phyloP scores from a whole-genome alignment of 2,888 invertebrate genomes.

The Lasioglossum vierecki region DNA sequence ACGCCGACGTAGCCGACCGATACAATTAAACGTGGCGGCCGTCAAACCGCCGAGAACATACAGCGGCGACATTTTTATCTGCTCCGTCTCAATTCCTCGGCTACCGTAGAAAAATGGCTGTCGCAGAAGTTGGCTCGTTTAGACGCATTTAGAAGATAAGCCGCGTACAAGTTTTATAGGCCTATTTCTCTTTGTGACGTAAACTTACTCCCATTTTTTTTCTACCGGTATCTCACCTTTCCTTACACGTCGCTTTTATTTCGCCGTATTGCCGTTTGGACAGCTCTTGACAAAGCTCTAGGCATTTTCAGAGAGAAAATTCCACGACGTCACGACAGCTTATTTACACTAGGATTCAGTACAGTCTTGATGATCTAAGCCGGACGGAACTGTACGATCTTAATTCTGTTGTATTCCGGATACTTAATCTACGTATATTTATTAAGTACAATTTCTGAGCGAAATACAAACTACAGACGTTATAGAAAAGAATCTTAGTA shows the following conservation, averaged over 20 bases:
- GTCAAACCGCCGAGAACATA: background rate
- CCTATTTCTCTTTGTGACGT: slow-evolving; percentile 9
- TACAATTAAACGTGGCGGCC: background rate
- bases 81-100: slow-evolving; percentile 26
- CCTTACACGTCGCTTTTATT: background rate
- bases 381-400: too few species aligned
- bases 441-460: too few species aligned
- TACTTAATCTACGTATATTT: too few species aligned
- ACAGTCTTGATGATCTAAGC: too few species aligned
- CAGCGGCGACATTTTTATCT: slow-evolving; percentile 15
- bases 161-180: slow-evolving; percentile 39
- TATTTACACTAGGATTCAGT: too few species aligned
- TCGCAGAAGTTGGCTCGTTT: slow-evolving; percentile 39
- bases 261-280: background rate
- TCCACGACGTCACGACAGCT: background rate
- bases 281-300: background rate
- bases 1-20: background rate
- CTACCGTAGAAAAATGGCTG: slow-evolving; percentile 29
- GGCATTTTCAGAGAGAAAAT: background rate
- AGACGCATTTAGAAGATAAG: slow-evolving; percentile 36
- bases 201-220: slow-evolving; percentile 29
- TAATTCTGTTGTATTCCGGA: too few species aligned
- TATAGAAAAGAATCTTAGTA: too few species aligned
- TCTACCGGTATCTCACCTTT: background rate
- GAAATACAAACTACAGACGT: too few species aligned